These are phyloP conservation scores for Calycopis cecrops DNA, from an alignment of 1,140 invertebrate species.

Conservation along the genomic window DNA sequence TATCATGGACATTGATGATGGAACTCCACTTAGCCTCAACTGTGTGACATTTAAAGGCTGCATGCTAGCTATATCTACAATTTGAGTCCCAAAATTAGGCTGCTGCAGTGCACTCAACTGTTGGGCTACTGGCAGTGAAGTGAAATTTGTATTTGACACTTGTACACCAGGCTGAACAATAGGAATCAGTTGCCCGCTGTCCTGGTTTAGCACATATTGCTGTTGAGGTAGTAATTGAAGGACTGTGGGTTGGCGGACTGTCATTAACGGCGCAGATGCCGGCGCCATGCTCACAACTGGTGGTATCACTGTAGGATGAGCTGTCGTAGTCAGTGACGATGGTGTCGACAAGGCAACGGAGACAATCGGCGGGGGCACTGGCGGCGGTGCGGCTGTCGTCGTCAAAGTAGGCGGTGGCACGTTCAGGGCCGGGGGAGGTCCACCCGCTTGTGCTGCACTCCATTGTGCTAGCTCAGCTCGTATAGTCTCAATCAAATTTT, in stretches of 20 bases:
- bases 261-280: constrained; percentile 57
- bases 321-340: constrained; percentile 40
- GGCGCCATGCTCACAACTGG: constrained; percentile 62
- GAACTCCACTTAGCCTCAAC: constrained; percentile 60
- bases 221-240: constrained; percentile 59
- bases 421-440: constrained; percentile 53
- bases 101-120: constrained; percentile 50
- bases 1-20: constrained; percentile 70
- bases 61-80: constrained; percentile 63
- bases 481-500: constrained; percentile 88
- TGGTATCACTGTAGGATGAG: constrained; percentile 48
- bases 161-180: constrained; percentile 65
- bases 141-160: constrained; percentile 63
- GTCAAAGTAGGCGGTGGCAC: constrained; percentile 56
- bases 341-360: constrained; percentile 47
- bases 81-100: constrained; percentile 58
- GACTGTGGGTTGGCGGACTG: constrained; percentile 60
- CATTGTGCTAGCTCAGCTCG: constrained; percentile 83
- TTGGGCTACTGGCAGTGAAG: constrained; percentile 54
- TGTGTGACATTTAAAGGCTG: constrained; percentile 66
- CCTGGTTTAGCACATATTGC: constrained; percentile 66
- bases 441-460: constrained; percentile 61
- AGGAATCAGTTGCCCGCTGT: constrained; percentile 64
- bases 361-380: constrained; percentile 44
- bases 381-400: constrained; percentile 48